Evolutionary conservation across 2,113 vertebrate species (phyloP).

Genomic region (Epinephelus moara): DNA sequence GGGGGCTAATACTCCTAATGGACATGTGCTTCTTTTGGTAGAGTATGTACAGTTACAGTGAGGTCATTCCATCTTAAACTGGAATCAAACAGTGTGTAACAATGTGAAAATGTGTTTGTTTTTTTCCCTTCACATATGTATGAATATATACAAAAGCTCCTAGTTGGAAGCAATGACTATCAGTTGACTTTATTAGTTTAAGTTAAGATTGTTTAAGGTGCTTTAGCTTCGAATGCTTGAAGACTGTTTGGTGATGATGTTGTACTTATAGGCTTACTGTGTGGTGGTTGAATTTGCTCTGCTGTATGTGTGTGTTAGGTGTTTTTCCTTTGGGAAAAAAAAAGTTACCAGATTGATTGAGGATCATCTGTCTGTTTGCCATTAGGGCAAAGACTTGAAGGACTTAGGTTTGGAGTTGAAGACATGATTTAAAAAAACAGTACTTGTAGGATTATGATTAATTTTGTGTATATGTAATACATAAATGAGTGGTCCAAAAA

Average conservation of each 20-base stretch:
- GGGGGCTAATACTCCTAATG: background rate
- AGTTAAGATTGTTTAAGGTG: constrained; percentile 12
- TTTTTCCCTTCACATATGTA: constrained; percentile 15
- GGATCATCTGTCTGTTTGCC: constrained; percentile 19
- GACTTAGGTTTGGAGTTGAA: constrained; percentile 15
- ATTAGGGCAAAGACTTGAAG: constrained; percentile 19
- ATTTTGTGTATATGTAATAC: background rate
- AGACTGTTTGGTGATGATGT: constrained; percentile 48
- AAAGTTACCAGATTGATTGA: constrained; percentile 14
- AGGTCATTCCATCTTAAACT: constrained; percentile 31
- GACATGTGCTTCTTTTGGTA: background rate
- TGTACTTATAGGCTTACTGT: constrained; percentile 54
- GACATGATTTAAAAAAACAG: constrained; percentile 3
- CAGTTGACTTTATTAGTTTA: constrained; percentile 20
- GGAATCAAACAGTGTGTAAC: constrained; percentile 32
- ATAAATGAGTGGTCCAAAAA: background rate
- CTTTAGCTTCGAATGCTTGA: constrained; percentile 47
- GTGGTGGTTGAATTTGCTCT: constrained; percentile 53
- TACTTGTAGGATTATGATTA: constrained; percentile 12
- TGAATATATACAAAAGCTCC: constrained; percentile 14
- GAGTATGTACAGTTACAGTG: constrained; percentile 14
- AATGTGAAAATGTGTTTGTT: constrained; percentile 34
- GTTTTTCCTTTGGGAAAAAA: constrained; percentile 34
- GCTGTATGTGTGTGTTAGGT: constrained; percentile 46
- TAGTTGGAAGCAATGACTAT: constrained; percentile 39